Base-by-base conservation (phyloP, 1,140 invertebrate species). In the Cotesia chilonis region DNA sequence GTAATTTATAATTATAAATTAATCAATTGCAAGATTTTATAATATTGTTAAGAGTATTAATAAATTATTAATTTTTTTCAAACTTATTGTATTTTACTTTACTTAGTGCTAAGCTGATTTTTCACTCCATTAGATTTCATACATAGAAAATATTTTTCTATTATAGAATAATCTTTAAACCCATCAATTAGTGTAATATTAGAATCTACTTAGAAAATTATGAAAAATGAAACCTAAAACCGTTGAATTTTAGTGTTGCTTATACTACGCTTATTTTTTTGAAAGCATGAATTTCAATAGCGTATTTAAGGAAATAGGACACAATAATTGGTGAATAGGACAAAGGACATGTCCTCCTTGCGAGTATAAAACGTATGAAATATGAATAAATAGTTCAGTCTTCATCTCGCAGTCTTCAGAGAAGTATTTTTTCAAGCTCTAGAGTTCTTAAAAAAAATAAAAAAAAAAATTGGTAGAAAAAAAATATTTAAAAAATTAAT, bases 281-380 rank as follows among this genome's bases (percentile, higher is more conserved):
- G 10, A 47, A 47, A 47, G 10, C 20, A 9, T n/a, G 14, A 47
- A 47, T 41, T 51, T 54, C 47, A 47, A 66, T 7, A 36, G 52
- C 9, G 7, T 35, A 37, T 5, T 35, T 12, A 61, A 61, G 60
- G 60, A 20, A 10, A 61, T 35, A 10, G 60, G 60, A 68, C 36
- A 37, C 9, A 66, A 35, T 5, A 14, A 35, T 51, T 20, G 52
- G 14, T n/a, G 37, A 47, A 60, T 36, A 47, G 20, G 7, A 17
- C 14, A 47, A 17, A 5, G 60, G 14, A 36, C 60, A 14, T 6
- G 7, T 10, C 28, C 63, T 47, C 41, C 4, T 61, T 20, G 9
- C 38, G 17, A 6, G 68, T 61, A 70, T 70, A 70, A 70, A 70
- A 55, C n/a, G 37, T 35, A 28, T 7, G 12, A 61, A 41, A 20